phyloP scores from a whole-genome alignment of 2,888 invertebrate genomes.

The Cepaea hortensis region DNA sequence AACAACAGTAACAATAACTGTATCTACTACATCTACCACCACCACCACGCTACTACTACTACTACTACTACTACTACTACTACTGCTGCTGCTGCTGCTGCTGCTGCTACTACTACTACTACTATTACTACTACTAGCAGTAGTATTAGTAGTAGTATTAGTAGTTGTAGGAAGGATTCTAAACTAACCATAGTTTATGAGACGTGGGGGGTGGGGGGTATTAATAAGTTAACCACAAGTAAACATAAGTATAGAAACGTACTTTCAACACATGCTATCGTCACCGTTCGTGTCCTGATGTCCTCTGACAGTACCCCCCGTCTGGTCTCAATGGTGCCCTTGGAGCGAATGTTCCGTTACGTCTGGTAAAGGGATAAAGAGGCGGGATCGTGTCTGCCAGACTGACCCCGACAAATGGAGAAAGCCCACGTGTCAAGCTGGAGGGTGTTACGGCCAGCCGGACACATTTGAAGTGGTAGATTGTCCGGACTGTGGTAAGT shows the following conservation, averaged over 20 bases:
- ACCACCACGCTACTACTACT: not conserved
- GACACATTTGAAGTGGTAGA: not conserved
- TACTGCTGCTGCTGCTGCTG: not conserved
- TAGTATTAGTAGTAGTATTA: too few relatives aligned
- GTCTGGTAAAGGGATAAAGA: not conserved
- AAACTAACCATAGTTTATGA: too few relatives aligned
- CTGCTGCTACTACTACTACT: not conserved
- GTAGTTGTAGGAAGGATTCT: too few relatives aligned
- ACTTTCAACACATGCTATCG: too few relatives aligned
- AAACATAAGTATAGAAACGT: too few relatives aligned
- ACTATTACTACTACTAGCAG: too few relatives aligned
- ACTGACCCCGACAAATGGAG: constrained; percentile 1
- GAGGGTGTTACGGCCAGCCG: not conserved
- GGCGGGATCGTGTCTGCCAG: not conserved
- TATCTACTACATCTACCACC: too few relatives aligned
- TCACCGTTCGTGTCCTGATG: not conserved
- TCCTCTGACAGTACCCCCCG: not conserved
- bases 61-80: not conserved
- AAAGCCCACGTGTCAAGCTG: not conserved
- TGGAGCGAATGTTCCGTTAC: constrained; percentile 2
- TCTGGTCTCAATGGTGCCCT: not conserved
- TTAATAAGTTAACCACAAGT: too few relatives aligned
- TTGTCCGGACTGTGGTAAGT: constrained; percentile 17
- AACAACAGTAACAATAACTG: not conserved
- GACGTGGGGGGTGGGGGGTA: too few relatives aligned